Evolutionary conservation across 2,797 vertebrate species (phyloP).

Genomic region (Megalops cyprinoides): DNA sequence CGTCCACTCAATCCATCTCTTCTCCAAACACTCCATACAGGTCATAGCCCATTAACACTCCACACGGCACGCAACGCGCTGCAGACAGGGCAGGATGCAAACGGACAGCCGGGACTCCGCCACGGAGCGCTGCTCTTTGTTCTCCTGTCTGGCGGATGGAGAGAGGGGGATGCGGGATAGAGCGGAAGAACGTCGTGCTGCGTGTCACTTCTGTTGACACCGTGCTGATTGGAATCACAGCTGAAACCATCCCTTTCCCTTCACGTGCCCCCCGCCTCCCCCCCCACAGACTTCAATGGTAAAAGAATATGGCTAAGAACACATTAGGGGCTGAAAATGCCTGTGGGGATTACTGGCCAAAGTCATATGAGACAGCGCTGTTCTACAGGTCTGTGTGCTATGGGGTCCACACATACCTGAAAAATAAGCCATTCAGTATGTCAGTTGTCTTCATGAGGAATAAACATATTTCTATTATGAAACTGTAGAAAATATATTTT

Average conservation of each 20-base stretch:
- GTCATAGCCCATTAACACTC: constrained; percentile 55
- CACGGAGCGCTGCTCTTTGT: constrained; percentile 40
- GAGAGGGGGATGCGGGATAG: not conserved
- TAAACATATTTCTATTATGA: not conserved
- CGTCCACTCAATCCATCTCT: constrained; percentile 7
- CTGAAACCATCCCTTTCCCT: not conserved
- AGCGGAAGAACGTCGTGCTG: no score
- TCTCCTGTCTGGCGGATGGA: constrained; percentile 49
- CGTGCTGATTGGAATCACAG: not conserved
- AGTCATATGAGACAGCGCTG: not conserved
- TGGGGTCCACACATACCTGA: not conserved
- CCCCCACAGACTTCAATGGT: not conserved
- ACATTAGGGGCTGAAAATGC: not conserved
- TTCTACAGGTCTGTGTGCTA: not conserved
- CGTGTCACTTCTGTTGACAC: not conserved
- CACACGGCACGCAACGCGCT: constrained; percentile 46
- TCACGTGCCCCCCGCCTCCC: no score
- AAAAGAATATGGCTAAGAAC: not conserved
- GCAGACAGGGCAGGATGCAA: constrained; percentile 44
- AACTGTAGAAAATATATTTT: no score
- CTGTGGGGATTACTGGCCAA: not conserved
- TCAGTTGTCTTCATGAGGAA: not conserved
- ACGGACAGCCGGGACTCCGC: constrained; percentile 47
- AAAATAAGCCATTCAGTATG: not conserved
- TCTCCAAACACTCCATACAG: constrained; percentile 34